Conservation (phyloP, 2,797 vertebrate genomes). For the Gymnodraco acuticeps region DNA sequence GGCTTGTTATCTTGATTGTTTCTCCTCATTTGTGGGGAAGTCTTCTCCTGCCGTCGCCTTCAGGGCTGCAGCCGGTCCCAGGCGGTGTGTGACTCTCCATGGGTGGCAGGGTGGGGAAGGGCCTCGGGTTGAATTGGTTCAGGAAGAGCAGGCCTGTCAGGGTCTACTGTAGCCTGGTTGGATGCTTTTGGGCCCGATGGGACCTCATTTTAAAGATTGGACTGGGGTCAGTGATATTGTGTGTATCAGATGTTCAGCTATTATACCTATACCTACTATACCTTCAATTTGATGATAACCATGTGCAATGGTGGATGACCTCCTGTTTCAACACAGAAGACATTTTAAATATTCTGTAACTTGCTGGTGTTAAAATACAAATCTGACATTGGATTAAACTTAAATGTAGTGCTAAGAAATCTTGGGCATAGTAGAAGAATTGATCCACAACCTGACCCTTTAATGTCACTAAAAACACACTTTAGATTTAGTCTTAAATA, state of each 20-base stretch:
- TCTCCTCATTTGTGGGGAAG: constrained; percentile 51
- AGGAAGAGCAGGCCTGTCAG: constrained; percentile 50
- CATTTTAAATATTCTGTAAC: background rate
- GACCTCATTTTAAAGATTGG: constrained; percentile 50
- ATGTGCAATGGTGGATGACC: constrained; percentile 20
- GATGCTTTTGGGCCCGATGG: constrained; percentile 30
- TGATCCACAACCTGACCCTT: background rate
- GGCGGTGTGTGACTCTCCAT: constrained; percentile 50
- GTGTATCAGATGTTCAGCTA: constrained; percentile 34
- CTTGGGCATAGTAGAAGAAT: background rate
- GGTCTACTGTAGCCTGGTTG: constrained; percentile 1
- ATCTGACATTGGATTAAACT: background rate
- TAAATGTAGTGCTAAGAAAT: background rate
- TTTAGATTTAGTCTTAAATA: background rate
- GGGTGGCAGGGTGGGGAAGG: constrained; percentile 65
- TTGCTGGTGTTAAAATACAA: background rate
- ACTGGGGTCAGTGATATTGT: constrained; percentile 38
- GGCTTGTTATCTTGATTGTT: constrained; percentile 59
- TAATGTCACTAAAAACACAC: background rate
- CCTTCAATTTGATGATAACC: constrained; percentile 52
- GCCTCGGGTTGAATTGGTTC: constrained; percentile 55
- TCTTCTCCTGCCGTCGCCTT: constrained; percentile 31
- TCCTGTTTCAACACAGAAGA: background rate
- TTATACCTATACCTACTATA: too few relatives aligned
- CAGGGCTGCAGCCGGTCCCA: constrained; percentile 28